Evolutionary conservation across 2,797 vertebrate genomes (phyloP).

Genomic region (Gallinago stenura): DNA sequence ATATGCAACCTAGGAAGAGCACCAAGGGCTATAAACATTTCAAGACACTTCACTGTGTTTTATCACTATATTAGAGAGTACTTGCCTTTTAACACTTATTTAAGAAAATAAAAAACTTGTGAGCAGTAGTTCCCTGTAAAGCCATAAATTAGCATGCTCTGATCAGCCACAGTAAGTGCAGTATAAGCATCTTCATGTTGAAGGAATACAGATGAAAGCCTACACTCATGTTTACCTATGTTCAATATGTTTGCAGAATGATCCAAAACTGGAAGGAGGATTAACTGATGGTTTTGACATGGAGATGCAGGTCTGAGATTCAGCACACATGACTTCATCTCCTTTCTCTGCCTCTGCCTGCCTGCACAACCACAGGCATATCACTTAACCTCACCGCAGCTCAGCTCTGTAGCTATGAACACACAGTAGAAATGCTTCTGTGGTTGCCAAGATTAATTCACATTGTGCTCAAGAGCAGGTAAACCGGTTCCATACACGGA

Average conservation of each 20-base stretch:
- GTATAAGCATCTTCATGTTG: not conserved
- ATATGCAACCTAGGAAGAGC: conserved; percentile 56
- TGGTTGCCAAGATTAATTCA: not conserved
- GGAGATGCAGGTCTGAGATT: not conserved
- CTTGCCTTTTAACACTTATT: conserved; percentile 65
- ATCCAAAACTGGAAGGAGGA: not conserved
- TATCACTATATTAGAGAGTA: conserved; percentile 61
- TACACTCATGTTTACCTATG: not conserved
- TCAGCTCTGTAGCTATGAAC: not conserved
- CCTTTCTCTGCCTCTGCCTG: not conserved
- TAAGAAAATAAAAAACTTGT: conserved; percentile 71
- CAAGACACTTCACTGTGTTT: conserved; percentile 57
- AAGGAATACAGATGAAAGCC: not conserved
- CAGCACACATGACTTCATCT: not conserved
- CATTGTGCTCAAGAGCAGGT: not conserved
- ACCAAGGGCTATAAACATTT: conserved; percentile 71
- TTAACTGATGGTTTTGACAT: not conserved
- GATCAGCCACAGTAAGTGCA: not conserved
- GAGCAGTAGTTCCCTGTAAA: conserved; percentile 33
- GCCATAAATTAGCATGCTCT: conserved; percentile 38
- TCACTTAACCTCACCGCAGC: not conserved
- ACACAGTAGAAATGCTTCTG: not conserved
- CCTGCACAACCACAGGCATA: not conserved
- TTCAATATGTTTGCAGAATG: not conserved
- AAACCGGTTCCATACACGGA: not conserved